Evolutionary conservation across 2,797 vertebrate genomes (phyloP).

Genomic region (Pangasius larnaudii): DNA sequence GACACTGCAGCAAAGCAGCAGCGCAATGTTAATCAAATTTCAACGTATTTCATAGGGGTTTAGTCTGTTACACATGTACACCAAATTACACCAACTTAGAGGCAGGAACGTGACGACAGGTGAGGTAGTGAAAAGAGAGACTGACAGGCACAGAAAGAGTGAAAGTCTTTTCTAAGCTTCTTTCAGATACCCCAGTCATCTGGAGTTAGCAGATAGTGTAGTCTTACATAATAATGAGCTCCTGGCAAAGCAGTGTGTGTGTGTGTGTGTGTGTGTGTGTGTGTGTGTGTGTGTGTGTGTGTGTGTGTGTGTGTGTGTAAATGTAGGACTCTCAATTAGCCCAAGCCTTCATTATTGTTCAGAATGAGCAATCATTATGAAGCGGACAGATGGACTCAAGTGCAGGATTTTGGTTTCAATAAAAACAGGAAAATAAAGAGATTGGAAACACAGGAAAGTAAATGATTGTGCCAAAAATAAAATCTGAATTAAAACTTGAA

Average conservation of each 20-base stretch:
- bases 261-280: conserved; percentile 6
- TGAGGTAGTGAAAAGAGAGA: background rate
- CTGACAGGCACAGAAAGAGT: background rate
- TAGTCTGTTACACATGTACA: conserved; percentile 39
- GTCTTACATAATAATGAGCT: conserved; percentile 50
- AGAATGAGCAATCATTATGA: background rate
- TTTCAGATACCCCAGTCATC: conserved; percentile 52
- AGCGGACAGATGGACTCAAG: background rate
- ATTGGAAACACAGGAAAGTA: background rate
- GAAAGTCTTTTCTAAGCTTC: conserved; percentile 37
- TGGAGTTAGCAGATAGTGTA: conserved; percentile 47
- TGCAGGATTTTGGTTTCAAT: background rate
- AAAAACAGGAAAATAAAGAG: background rate
- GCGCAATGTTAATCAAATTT: conserved; percentile 63
- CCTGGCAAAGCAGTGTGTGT: conserved; percentile 31
- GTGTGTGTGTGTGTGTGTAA: background rate
- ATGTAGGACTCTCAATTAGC: conserved; percentile 12
- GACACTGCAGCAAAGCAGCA: conserved; percentile 31
- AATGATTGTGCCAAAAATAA: background rate
- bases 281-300: conserved; percentile 5
- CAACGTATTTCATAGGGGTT: conserved; percentile 57
- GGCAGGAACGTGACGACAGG: conserved; percentile 33
- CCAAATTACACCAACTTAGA: conserved; percentile 35
- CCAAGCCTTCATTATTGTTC: conserved; percentile 18
- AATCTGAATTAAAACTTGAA: background rate